Percentiles rank a stretch among this genome's conserved stretches.
Conservation (phyloP, 2,888 invertebrate species). For the Heliconius aoede region DNA sequence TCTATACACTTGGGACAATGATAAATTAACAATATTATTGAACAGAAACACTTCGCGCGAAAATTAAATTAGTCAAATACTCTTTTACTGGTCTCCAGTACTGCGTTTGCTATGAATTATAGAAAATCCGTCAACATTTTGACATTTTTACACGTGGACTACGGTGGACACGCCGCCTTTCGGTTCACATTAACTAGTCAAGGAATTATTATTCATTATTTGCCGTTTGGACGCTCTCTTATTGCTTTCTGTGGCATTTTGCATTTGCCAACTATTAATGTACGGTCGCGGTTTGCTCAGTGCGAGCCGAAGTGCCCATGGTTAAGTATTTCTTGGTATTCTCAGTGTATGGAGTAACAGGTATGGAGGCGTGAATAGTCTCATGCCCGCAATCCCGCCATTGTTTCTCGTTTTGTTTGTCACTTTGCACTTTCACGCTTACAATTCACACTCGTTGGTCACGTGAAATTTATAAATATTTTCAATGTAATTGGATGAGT, state of each 20-base stretch:
- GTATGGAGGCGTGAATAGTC: slow-evolving; percentile 50
- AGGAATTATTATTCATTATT: slow-evolving; percentile 74
- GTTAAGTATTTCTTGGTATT: slow-evolving; percentile 69
- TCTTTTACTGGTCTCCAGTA: slow-evolving; percentile 37
- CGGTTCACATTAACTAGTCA: slow-evolving; percentile 66
- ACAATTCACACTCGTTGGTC: slow-evolving; percentile 7
- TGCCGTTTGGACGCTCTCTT: slow-evolving; percentile 59
- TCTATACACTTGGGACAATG: slow-evolving; percentile 65
- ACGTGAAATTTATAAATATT: neutral
- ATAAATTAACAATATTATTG: slow-evolving; percentile 77
- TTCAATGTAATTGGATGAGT: neutral
- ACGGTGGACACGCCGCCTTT: slow-evolving; percentile 50
- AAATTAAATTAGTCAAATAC: slow-evolving; percentile 71
- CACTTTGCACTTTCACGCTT: slow-evolving; percentile 11
- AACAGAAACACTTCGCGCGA: slow-evolving; percentile 55
- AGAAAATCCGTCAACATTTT: slow-evolving; percentile 56
- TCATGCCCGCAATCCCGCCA: slow-evolving; percentile 35
- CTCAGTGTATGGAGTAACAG: slow-evolving; percentile 40
- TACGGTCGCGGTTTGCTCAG: slow-evolving; percentile 68
- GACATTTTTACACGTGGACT: slow-evolving; percentile 56
- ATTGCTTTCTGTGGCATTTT: slow-evolving; percentile 69
- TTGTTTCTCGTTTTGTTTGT: slow-evolving; percentile 35
- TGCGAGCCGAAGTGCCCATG: slow-evolving; percentile 48
- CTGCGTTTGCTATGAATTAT: slow-evolving; percentile 56
- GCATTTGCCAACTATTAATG: slow-evolving; percentile 71